Evolutionary conservation across 2,113 vertebrate genomes (phyloP).

Genomic region (Tympanuchus pallidicinctus): DNA sequence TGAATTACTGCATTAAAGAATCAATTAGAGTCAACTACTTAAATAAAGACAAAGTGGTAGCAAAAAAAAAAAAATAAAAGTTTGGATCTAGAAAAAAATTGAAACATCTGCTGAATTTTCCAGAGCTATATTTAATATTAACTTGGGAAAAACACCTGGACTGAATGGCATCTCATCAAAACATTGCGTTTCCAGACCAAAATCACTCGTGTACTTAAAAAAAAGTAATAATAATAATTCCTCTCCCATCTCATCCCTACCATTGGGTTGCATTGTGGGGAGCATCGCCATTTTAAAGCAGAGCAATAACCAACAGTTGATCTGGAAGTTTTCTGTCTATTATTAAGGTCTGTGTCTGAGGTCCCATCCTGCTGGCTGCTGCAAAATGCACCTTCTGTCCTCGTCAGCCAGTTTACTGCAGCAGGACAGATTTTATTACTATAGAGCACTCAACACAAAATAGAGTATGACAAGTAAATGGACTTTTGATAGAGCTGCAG

Average conservation of each 20-base stretch:
- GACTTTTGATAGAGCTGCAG: not conserved
- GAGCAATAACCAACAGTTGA: not conserved
- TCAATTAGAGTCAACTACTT: conserved; percentile 30
- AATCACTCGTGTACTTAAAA: not conserved
- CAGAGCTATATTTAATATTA: conserved; percentile 49
- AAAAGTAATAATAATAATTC: not conserved
- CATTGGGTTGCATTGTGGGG: not conserved
- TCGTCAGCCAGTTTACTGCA: not conserved
- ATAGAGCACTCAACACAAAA: not conserved
- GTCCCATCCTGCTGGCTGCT: not conserved
- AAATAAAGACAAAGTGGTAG: conserved; percentile 23
- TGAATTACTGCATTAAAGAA: conserved; percentile 20
- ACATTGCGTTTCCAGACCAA: conserved; percentile 25
- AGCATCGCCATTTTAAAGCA: not conserved
- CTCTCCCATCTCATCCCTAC: not conserved
- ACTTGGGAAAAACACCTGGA: conserved; percentile 59
- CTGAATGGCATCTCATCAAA: conserved; percentile 38
- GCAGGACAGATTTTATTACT: not conserved
- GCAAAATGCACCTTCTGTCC: not conserved
- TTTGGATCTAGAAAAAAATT: conserved; percentile 6
- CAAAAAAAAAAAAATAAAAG: not conserved
- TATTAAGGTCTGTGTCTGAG: not conserved
- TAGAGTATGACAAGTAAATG: not conserved
- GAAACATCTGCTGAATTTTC: conserved; percentile 56
- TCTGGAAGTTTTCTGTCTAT: not conserved